A percentile compares a stretch with the other conserved stretches of the same genome.
Evolutionary conservation across 2,797 vertebrate species (phyloP).

Genomic region (Bovichtus diacanthus): DNA sequence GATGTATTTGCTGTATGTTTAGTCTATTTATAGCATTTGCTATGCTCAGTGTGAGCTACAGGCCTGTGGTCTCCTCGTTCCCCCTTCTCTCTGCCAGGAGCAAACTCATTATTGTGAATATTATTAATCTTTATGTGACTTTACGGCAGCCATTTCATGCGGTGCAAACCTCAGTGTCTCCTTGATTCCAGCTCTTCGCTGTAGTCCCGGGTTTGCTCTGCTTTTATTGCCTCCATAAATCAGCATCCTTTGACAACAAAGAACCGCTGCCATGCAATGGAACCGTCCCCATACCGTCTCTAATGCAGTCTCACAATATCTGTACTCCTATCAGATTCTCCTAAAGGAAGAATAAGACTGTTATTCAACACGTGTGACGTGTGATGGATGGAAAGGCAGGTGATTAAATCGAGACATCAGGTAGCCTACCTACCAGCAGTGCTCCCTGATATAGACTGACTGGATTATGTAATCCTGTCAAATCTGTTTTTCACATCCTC

Average conservation of each 20-base stretch:
- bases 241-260: constrained; percentile 65
- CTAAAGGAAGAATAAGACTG: constrained; percentile 1
- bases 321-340: constrained; percentile 12
- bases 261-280: constrained; percentile 37
- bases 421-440: constrained; percentile 51
- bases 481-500: constrained; percentile 67
- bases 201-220: constrained; percentile 41
- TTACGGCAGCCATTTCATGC: constrained; percentile 77
- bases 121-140: constrained; percentile 70
- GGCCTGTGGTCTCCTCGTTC: not conserved
- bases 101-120: constrained; percentile 45
- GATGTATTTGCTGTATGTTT: not conserved
- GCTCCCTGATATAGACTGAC: constrained; percentile 58
- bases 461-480: constrained; percentile 82
- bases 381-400: constrained; percentile 24
- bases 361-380: constrained; percentile 24
- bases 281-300: constrained; percentile 9
- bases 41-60: constrained; percentile 1
- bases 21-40: not conserved
- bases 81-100: constrained; percentile 11
- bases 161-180: constrained; percentile 49
- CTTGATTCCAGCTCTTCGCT: constrained; percentile 42
- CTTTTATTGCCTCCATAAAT: constrained; percentile 69
- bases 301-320: constrained; percentile 12
- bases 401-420: constrained; percentile 58